Evolutionary conservation across 2,888 invertebrate species (phyloP), one percentile per base, ranked within the genome.

Genomic region (Caenorhabditis macrosperma): DNA sequence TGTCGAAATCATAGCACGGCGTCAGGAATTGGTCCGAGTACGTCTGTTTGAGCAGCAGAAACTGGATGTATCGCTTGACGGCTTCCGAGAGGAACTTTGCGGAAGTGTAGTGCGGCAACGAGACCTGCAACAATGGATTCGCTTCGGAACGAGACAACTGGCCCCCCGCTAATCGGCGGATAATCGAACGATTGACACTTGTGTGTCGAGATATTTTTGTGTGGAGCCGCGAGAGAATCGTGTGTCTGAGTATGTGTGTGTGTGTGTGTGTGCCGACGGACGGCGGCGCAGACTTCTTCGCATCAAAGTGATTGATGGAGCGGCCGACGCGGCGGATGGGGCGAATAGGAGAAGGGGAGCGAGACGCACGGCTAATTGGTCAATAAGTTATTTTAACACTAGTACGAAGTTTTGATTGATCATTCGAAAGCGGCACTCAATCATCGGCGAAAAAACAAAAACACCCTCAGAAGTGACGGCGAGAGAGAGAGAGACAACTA

Each of bases 1-100:
- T 85, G 83, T 92, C 92, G 80, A 92, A 92, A 84, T 92, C 92
- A 81, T 92, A 92, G 84, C 92, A 92, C 1, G 92, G 92, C 20
- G 92, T 92, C 35, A 92, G 86, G 82, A 92, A 92, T 72, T 91
- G 89, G 35, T 89, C 90, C 3, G 91, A 90, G 84, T 92, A 91
- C 41, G 90, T 90, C 71, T 91, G 89, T 85, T 92, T 92, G 64
- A 92, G 84, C 77, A 90, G 90, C 22, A 92, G 84, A 83, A 91
- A 91, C 84, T 82, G 83, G 22, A 86, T 81, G 50, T 83, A 88
- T 57, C 90, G 89, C 22, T 88, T 85, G 50, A 92, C 87, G 33
- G 92, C 91, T 63, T 89, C 90, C 50, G 89, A 86, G n/a, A 92
- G 86, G 84, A 92, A 92, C 69, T 89, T 89, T 20, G 88, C 88